Evolutionary conservation across 2,888 invertebrate genomes (phyloP), one percentile per base, ranked within the genome.

Genomic region (Lasioglossum morio): DNA sequence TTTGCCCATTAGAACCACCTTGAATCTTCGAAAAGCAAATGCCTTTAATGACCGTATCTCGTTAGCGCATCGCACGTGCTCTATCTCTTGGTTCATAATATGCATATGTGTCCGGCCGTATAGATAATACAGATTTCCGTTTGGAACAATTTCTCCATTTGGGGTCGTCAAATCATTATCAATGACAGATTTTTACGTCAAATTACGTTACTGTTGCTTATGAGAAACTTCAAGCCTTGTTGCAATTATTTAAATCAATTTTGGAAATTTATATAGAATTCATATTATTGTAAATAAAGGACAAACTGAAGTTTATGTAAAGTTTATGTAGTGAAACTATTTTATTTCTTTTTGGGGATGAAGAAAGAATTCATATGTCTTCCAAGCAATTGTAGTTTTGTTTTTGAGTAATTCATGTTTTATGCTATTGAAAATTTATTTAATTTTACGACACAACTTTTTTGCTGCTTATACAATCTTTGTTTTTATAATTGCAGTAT

Each of bases 1-100:
- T 93, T 93, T 93, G 91, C 90, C 91, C 91, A 87, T 89, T 87
- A 88, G 78, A 82, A 84, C 76, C 81, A 84, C 81, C 79, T 87
- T 81, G 88, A 80, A 85, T 87, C 89, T 90, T 91, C 88, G 87
- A 89, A 92, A 92, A 92, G 92, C 93, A 94, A 94, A 94, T 94
- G 93, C 92, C 89, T 92, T 91, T 93, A 93, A 94, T 91, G 91
- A 92, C 91, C 90, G 93, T 93, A 93, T 94, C 93, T 93, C 88
- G 92, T 92, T 92, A 91, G 91, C 87, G 85, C 89, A 93, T 94
- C 93, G 92, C 90, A 85, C 93, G 93, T 94, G 93, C 92, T 90
- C 90, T 94, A 94, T 94, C 93, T 91, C n/a, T 82, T 75, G 80
- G 81, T 86, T 82, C 73, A 60, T 75, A 72, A 34, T 53, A 77